A percentile compares a stretch with the other conserved stretches of the same genome.
Evolutionary conservation across 2,888 invertebrate species (phyloP).

Genomic region (Lasius platythorax): DNA sequence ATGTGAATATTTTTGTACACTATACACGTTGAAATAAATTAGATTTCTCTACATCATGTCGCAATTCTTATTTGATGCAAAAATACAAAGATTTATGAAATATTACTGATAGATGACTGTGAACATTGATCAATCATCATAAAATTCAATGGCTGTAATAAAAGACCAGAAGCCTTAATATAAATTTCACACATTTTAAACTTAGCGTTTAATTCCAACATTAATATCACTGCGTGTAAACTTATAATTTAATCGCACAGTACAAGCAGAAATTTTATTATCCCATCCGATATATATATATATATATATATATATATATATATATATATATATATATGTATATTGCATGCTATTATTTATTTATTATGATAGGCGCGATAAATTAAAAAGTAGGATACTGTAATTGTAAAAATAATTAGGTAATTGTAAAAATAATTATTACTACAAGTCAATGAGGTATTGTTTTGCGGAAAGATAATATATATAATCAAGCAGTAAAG

Average conservation of each 20-base stretch:
- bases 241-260: constrained; percentile 1
- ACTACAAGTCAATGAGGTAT: background rate
- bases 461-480: background rate
- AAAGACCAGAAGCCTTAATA: background rate
- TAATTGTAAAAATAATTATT: constrained; percentile 1
- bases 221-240: background rate
- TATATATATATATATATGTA: constrained; percentile 5
- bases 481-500: background rate
- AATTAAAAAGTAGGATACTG: background rate
- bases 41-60: background rate
- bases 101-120: background rate
- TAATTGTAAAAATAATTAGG: background rate
- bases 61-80: background rate
- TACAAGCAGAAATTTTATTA: constrained; percentile 1
- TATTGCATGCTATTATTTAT: constrained; percentile 31
- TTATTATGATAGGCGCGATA: constrained; percentile 19
- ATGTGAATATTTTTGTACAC: background rate
- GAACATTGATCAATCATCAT: background rate
- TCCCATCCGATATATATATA: background rate
- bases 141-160: constrained; percentile 2
- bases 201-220: background rate
- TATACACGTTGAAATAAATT: background rate
- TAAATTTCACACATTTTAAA: constrained; percentile 33
- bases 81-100: background rate
- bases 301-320: constrained; percentile 23